Base-by-base conservation (phyloP, 2,113 vertebrate species). In the Onychostoma macrolepis region DNA sequence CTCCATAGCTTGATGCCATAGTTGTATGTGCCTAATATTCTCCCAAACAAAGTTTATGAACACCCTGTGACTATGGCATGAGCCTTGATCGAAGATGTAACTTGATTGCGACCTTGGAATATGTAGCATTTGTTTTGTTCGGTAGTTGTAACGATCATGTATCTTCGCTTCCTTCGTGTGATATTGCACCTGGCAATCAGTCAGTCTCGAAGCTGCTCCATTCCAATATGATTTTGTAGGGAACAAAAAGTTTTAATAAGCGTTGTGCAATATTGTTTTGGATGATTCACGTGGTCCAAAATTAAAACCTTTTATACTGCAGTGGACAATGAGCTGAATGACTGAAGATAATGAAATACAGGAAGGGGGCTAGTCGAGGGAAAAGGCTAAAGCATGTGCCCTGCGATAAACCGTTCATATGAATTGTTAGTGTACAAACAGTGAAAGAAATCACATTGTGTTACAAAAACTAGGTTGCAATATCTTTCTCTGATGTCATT, bases 171-270 rank as follows among this genome's bases (percentile, higher is more conserved):
- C 50, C 85, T 86, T 13, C 65, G 19, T 88, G 83, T 86, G 65
- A 88, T 72, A 79, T 84, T 87, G 88, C 89, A 90, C 86, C 85
- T 80, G 89, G 86, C 90, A 90, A 90, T 89, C 88, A 86, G 81
- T 74, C 69, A 85, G 81, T 74, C 69, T 79, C 71, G 50, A 89
- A 81, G 86, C 89, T 89, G 87, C 88, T 90, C 63, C 75, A 86
- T 89, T 88, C 85, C 87, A 85, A 83, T 82, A 83, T 87, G 81
- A 87, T 80, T 74, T 81, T 87, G 77, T 89, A 71, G 83, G 80
- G 69, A 85, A 80, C 84, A 88, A 75, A 71, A 63, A 24, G 28
- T 48, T 85, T 78, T 87, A 53, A 67, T 78, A 85, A 65, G 77
- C n/a, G 61, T 90, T 90, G 88, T 90, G 90, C 90, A 90, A 90